Conservation (phyloP, 2,797 vertebrate genomes). For the Tenualosa thibaudeaui region DNA sequence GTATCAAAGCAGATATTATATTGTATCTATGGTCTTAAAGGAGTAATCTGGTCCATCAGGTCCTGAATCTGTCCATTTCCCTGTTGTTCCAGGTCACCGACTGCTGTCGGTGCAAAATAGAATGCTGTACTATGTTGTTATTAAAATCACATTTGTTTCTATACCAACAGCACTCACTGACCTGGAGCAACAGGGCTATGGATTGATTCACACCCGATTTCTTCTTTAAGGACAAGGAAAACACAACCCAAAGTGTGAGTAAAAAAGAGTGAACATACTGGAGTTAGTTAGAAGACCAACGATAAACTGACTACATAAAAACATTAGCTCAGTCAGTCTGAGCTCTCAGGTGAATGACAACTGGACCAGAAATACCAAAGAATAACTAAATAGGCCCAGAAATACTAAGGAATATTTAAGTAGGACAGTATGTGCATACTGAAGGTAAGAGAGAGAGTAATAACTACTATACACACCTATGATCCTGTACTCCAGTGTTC, state of each 20-base stretch:
- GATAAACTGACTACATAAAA: background rate
- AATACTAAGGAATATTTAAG: too few species aligned
- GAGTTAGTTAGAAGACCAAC: background rate
- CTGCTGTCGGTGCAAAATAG: too few species aligned
- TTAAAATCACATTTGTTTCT: too few species aligned
- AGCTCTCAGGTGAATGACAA: background rate
- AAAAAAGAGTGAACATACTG: background rate
- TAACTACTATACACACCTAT: slow-evolving; percentile 72
- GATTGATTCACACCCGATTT: too few species aligned
- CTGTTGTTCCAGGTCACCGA: too few species aligned
- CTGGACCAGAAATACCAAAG: too few species aligned
- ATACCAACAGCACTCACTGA: too few species aligned
- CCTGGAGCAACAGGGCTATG: too few species aligned
- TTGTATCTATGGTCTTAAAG: background rate
- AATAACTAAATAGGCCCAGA: too few species aligned
- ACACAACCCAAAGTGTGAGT: background rate
- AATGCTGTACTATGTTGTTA: too few species aligned
- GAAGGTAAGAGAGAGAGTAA: background rate
- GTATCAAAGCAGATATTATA: background rate
- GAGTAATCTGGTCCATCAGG: too few species aligned
- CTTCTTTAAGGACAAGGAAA: background rate
- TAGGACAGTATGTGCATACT: slow-evolving; percentile 1
- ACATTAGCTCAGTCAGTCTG: background rate
- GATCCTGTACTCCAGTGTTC: slow-evolving; percentile 84
- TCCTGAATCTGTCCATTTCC: too few species aligned